Conservation (phyloP, 1,140 invertebrate species). For the Tachypleus tridentatus region DNA sequence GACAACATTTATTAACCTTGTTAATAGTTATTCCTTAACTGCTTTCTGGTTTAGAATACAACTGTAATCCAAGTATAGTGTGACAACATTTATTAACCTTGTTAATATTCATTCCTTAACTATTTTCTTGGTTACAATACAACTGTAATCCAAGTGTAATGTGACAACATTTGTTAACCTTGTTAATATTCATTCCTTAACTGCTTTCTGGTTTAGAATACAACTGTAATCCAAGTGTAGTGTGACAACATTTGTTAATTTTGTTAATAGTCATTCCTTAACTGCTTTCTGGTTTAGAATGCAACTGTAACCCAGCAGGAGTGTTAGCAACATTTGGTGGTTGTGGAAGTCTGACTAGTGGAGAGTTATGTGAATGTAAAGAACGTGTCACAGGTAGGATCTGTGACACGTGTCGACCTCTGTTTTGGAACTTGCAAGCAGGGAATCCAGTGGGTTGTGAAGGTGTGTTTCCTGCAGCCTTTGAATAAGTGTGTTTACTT, state of each 20-base stretch:
- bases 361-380: constrained; percentile 92
- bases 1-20: too few relatives aligned
- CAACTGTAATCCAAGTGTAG: constrained; percentile 42
- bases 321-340: constrained; percentile 66
- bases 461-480: constrained; percentile 33
- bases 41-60: too few relatives aligned
- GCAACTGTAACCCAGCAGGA: constrained; percentile 94
- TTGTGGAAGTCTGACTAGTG: constrained; percentile 69
- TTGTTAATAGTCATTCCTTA: constrained; percentile 19
- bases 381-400: constrained; percentile 83
- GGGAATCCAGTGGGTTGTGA: constrained; percentile 83
- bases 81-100: too few relatives aligned
- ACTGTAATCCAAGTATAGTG: too few relatives aligned
- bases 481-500: too few relatives aligned
- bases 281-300: constrained; percentile 46
- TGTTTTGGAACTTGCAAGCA: constrained; percentile 87
- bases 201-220: constrained; percentile 51
- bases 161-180: not conserved
- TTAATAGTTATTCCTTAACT: too few relatives aligned
- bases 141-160: not conserved
- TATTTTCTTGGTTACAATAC: too few relatives aligned
- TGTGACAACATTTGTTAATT: constrained; percentile 1
- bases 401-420: constrained; percentile 83
- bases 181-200: constrained; percentile 19
- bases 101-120: too few relatives aligned